Conservation (phyloP, 92 coral and sea anemone species). For the Phymanthus crucifer region DNA sequence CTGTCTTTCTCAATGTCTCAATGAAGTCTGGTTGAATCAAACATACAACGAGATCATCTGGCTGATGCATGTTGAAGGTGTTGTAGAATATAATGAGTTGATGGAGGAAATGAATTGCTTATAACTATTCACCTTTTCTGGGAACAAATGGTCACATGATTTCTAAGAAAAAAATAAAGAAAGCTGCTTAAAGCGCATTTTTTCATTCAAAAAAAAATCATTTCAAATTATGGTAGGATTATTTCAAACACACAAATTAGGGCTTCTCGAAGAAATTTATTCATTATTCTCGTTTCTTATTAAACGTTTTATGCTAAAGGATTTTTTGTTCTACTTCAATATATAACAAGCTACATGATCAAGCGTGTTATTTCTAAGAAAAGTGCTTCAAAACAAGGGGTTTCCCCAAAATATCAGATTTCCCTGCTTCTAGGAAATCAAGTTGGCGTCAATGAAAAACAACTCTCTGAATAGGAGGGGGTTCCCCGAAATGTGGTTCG, state of each 20-base stretch:
- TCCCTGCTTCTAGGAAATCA: background rate
- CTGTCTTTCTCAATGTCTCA: conserved; percentile 53
- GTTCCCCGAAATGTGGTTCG: no score
- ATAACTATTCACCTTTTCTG: background rate
- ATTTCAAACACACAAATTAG: background rate
- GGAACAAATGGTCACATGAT: background rate
- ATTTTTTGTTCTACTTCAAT: no score
- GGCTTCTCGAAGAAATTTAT: background rate
- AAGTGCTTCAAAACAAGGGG: background rate
- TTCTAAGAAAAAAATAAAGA: background rate
- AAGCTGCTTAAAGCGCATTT: background rate
- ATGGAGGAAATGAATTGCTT: background rate
- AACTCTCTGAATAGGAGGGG: background rate
- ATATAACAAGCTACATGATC: background rate
- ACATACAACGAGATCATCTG: conserved; percentile 60
- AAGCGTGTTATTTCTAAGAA: background rate
- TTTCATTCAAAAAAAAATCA: background rate
- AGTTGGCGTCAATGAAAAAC: background rate
- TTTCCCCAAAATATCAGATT: background rate
- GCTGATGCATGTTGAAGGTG: conserved; percentile 26
- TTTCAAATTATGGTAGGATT: background rate
- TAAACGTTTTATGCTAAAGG: no score
- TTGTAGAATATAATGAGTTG: background rate
- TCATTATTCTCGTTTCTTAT: no score
- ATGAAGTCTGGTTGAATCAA: conserved; percentile 87